These are phyloP conservation scores for Hybognathus amarus DNA, from an alignment of 2,797 vertebrate genomes.

Conservation along the genomic window DNA sequence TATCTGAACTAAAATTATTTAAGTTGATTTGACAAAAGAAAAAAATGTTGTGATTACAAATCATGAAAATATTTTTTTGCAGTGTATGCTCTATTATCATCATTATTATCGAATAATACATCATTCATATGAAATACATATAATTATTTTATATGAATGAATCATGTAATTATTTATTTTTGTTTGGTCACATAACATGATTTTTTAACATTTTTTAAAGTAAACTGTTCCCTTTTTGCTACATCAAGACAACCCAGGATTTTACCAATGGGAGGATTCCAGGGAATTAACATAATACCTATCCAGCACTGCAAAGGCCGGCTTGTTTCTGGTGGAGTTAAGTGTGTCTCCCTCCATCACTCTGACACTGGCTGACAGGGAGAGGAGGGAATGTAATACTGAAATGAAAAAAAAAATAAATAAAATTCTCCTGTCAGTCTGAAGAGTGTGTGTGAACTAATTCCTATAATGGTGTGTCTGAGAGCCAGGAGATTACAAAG, in stretches of 20 bases:
- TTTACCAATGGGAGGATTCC: neutral
- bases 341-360: slow-evolving; percentile 23
- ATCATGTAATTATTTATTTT: neutral
- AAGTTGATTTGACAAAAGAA: too few species aligned
- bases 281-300: slow-evolving; percentile 1
- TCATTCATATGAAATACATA: neutral
- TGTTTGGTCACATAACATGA: neutral
- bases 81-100: too few species aligned
- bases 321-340: slow-evolving; percentile 33
- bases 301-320: neutral
- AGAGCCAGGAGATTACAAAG: slow-evolving; percentile 61
- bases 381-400: slow-evolving; percentile 39
- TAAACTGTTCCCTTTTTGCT: neutral
- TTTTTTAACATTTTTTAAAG: neutral
- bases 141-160: neutral
- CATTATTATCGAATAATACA: too few species aligned
- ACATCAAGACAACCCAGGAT: slow-evolving; percentile 9
- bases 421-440: slow-evolving; percentile 41
- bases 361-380: slow-evolving; percentile 23
- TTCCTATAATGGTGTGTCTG: slow-evolving; percentile 64
- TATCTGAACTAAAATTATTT: too few species aligned
- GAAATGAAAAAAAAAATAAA: slow-evolving; percentile 49
- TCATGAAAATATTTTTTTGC: too few species aligned
- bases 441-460: slow-evolving; percentile 58
- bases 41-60: too few species aligned